These are phyloP conservation scores for Gastrophysa polygoni DNA, from an alignment of 2,888 invertebrate species.

Conservation along the genomic window DNA sequence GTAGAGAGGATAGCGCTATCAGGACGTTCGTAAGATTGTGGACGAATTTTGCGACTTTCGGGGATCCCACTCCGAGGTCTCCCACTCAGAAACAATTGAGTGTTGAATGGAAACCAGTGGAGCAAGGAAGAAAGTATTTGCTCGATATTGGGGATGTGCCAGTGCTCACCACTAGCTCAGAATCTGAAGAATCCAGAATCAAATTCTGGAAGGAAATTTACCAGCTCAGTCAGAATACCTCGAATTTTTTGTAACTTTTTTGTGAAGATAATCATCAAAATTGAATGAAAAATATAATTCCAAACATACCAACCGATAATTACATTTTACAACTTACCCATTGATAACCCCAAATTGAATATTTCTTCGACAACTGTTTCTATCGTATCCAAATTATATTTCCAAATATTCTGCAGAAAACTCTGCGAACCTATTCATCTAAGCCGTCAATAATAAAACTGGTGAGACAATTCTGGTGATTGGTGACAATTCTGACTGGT, in stretches of 20 bases:
- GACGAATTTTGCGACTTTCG: constrained; percentile 47
- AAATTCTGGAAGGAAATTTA: constrained; percentile 43
- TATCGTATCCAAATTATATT: too few species aligned
- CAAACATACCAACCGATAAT: too few species aligned
- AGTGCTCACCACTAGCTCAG: constrained; percentile 39
- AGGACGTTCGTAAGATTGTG: constrained; percentile 44
- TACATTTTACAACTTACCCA: too few species aligned
- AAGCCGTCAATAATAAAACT: too few species aligned
- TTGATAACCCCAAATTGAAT: too few species aligned
- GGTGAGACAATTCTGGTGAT: too few species aligned
- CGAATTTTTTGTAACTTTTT: background rate
- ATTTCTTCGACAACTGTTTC: too few species aligned
- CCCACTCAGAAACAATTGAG: constrained; percentile 22
- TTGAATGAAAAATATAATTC: too few species aligned
- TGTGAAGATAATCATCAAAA: background rate
- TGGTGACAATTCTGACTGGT: too few species aligned
- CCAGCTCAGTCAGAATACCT: background rate
- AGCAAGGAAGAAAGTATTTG: constrained; percentile 36
- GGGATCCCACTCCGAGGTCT: constrained; percentile 38
- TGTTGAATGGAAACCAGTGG: constrained; percentile 43
- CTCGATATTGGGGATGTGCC: constrained; percentile 47
- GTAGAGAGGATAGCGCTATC: constrained; percentile 43
- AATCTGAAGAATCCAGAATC: constrained; percentile 38
- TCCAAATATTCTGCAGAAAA: too few species aligned
- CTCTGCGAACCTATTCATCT: too few species aligned